Evolutionary conservation across 2,888 invertebrate genomes (phyloP), one percentile per base, ranked within the genome.

Genomic region (Drosophila austrosaltans): DNA sequence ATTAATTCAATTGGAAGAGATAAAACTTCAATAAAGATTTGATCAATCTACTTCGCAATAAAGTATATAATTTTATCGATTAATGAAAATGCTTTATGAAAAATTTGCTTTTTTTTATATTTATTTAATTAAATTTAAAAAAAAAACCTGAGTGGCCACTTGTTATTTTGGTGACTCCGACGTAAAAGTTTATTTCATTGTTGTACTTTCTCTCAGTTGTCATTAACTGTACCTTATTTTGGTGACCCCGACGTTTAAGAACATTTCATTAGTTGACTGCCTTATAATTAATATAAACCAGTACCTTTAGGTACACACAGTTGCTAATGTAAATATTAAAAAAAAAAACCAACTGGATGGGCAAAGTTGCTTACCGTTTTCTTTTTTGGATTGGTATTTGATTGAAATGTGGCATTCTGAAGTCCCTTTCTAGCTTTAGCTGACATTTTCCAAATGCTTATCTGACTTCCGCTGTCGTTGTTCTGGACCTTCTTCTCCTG

Each of bases 241-340:
- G 30, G 30, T 30, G 30, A 30, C 30, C 30, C 30, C 30, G 30
- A 30, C 30, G 53, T 69, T 40, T 40, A 30, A 36, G 42, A 36
- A 58, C 4, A 28, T 60, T 22, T 22, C 67, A 32, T 10, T 59
- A 7, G 16, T n/a, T n/a, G 20, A 36, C 48, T 22, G 20, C 22
- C 44, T 6, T 28, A 5, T 30, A 30, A 3, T 25, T 25, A 57
- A 32, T 48, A 44, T 48, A 36, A 39, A 8, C 54, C 2, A 16
- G 12, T n/a, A 48, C 30, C 57, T 12, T 39, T 42, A 53, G 10
- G 10, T 10, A 8, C 65, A n/a, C 53, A 6, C 82, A 85, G 84
- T 82, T 84, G 84, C 79, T 76, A 87, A 84, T 77, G 85, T 79
- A 79, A 84, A 84, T 82, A 85, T 87, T 87, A 77, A 81, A 73